These are phyloP conservation scores for Malachius bipustulatus DNA, from an alignment of 2,888 invertebrate species.

Conservation along the genomic window DNA sequence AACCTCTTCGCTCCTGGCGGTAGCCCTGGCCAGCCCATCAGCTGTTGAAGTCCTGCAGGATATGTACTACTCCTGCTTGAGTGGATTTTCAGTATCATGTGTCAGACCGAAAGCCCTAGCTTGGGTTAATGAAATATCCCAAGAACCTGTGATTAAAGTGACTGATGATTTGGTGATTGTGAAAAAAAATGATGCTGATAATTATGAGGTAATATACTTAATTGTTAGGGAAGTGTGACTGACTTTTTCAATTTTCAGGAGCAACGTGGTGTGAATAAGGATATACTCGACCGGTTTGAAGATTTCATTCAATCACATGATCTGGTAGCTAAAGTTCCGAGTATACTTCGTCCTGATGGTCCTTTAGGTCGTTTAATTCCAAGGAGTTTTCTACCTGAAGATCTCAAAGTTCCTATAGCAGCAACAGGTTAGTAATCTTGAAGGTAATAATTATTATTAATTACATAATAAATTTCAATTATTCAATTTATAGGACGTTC, in stretches of 20 bases:
- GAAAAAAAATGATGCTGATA: neutral
- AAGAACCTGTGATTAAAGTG: slow-evolving; percentile 58
- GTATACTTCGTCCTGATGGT: slow-evolving; percentile 45
- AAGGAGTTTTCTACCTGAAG: slow-evolving; percentile 53
- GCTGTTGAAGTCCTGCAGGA: slow-evolving; percentile 52
- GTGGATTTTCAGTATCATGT: slow-evolving; percentile 58
- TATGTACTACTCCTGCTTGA: slow-evolving; percentile 55
- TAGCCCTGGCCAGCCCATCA: slow-evolving; percentile 32
- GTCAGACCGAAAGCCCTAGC: slow-evolving; percentile 65
- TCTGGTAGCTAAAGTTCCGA: slow-evolving; percentile 62
- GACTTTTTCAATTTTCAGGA: slow-evolving; percentile 35
- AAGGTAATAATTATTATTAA: no score
- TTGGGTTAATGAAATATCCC: slow-evolving; percentile 57
- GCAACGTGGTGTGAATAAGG: slow-evolving; percentile 43
- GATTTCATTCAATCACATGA: slow-evolving; percentile 63
- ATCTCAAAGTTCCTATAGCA: slow-evolving; percentile 56
- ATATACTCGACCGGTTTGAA: slow-evolving; percentile 61
- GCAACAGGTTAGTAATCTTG: slow-evolving; percentile 44
- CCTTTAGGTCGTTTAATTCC: slow-evolving; percentile 50
- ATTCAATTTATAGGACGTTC: slow-evolving; percentile 48
- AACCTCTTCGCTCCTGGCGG: slow-evolving; percentile 18
- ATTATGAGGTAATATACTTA: slow-evolving; percentile 4
- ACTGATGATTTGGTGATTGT: slow-evolving; percentile 61
- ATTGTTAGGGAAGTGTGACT: neutral
- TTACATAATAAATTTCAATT: no score